Evolutionary conservation across 2,113 vertebrate genomes (phyloP), one percentile per base, ranked within the genome.

Genomic region (Spea bombifrons): DNA sequence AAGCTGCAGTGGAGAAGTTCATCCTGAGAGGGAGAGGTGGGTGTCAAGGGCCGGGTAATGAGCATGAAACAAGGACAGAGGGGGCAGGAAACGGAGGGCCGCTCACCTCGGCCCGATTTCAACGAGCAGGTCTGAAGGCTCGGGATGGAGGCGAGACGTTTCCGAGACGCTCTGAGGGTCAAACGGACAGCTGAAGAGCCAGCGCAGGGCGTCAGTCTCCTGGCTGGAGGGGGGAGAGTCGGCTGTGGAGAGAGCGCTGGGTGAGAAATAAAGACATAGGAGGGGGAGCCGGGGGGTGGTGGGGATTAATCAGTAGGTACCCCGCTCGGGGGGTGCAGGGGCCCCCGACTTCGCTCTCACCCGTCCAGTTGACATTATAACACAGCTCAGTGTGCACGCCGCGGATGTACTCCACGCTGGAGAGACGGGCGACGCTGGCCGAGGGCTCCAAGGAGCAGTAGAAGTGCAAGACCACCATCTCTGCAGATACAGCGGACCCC

Each of bases 1-100:
- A 97, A 83, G 90, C 90, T 0, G 95, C 92, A 0, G 94, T 96
- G 44, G 94, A 97, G 86, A 97, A 95, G 83, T 95, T 97, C 86
- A 97, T 72, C 86, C 96, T 97, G 79, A 17, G 48, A 68, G 47
- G 48, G 77, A 48, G 10, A 75, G 16, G 46, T 44, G 7, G 43
- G 8, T 70, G 5, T 30, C 10, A 5, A 55, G 10, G n/a, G 4
- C 7, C 4, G 0, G 30, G 12, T 49, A 49, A 15, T 9, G 47
- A 5, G 46, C 46, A 16, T 12, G 12, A 8, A n/a, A n/a, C 7
- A 8, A 3, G 5, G 15, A 43, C 17, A 7, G 43, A 43, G 3
- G 10, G 7, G 6, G 12, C 8, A 30, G 48, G 3, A 63, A 3
- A 7, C 10, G 13, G 15, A 0, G 9, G n/a, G 3, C 1, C 4